These are phyloP conservation scores for Nycticryphes semicollaris DNA, from an alignment of 2,113 vertebrate genomes.

Conservation along the genomic window DNA sequence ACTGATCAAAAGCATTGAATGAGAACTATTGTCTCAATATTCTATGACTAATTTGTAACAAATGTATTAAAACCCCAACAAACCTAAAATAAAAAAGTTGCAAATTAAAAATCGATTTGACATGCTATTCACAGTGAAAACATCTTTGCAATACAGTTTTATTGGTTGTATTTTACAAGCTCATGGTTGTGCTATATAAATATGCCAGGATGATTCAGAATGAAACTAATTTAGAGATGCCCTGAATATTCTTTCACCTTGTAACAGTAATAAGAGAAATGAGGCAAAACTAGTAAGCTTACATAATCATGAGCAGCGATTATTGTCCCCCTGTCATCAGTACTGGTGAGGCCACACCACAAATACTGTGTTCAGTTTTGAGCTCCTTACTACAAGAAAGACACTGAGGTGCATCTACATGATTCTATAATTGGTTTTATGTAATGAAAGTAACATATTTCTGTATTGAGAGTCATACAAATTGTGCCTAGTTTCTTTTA, in stretches of 20 bases:
- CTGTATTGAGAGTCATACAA: neutral
- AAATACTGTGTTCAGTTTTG: neutral
- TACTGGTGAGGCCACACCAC: neutral
- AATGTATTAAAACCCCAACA: neutral
- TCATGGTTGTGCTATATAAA: neutral
- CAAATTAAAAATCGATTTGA: neutral
- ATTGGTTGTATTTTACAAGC: neutral
- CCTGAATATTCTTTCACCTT: neutral
- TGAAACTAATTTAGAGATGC: neutral
- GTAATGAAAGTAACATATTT: neutral
- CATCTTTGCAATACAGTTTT: neutral
- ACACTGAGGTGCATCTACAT: neutral
- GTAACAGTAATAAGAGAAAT: neutral
- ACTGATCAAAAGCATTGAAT: neutral
- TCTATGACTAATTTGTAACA: neutral
- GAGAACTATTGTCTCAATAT: neutral
- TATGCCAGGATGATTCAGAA: neutral
- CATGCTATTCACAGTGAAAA: neutral
- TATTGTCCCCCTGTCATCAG: neutral
- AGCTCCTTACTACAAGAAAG: neutral
- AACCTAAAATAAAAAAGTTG: neutral
- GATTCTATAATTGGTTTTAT: neutral
- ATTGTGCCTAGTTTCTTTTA: neutral
- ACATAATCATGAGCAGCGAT: neutral
- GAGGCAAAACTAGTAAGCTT: neutral